Base-by-base conservation (phyloP, 2,113 vertebrate species). In the Phrynosoma platyrhinos region DNA sequence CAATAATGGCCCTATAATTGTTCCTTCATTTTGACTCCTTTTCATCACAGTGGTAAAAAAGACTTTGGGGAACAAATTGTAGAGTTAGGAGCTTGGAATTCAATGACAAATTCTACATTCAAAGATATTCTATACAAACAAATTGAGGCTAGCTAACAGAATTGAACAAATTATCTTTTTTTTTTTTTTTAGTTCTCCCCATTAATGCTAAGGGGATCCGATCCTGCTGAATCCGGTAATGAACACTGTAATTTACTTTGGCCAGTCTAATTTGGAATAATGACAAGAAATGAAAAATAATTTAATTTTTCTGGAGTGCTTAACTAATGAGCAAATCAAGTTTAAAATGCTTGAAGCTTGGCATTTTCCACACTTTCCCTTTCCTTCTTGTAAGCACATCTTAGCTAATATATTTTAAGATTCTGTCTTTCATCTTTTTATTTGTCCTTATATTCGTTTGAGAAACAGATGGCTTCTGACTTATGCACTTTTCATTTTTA, bases 281-380 rank as follows among this genome's bases (percentile, higher is more conserved):
- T 42, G 25, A 74, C 13, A 32, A 58, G 23, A 47, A 85, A 77
- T 64, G 1, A 64, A 66, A 42, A 85, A 42, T 77, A 64, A 62
- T 77, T 77, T 77, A 18, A 13, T 55, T 64, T 64, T 84, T 71
- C 69, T 40, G 9, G 14, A 42, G 55, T 55, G 55, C 62, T 77
- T 85, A 77, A 66, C 55, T 77, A 77, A 85, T 77, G 74, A 47
- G 74, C 14, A 85, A 85, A 76, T 23, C 36, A 77, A 42, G 36
- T 18, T 27, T 18, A 77, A 76, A 64, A 47, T 66, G 25, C 21
- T 77, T 77, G 14, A 72, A 52, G 68, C n/a, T 32, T 64, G 25
- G 53, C 16, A 14, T 64, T 32, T 76, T 20, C 5, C 55, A 74
- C 25, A 20, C 27, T 85, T 64, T 21, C 4, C 27, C 74, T 77